Evolutionary conservation across 2,888 invertebrate species (phyloP), one percentile per base, ranked within the genome.

Genomic region (Tachina grossa): DNA sequence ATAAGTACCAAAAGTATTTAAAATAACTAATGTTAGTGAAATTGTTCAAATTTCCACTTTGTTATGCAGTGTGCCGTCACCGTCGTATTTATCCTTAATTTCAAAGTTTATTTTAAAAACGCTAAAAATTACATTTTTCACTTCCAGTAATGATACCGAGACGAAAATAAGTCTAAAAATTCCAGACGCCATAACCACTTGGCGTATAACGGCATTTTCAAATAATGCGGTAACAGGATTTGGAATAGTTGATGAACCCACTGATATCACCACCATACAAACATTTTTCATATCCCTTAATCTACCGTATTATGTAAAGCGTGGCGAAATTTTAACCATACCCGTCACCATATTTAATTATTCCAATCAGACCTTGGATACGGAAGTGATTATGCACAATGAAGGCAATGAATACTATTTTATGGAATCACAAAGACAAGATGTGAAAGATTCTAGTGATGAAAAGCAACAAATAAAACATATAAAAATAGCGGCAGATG

Each of bases 291-390:
- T 97, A 53, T 95, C 95, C 2, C 91, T 97, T 81, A 95, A 96
- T 89, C 92, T 97, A 72, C 97, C 97, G 0, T 95, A 95, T 89
- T 95, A 96, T 0, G 95, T 97, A 0, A 95, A 96, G 87, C 93
- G 96, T 53, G 96, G 96, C 49, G 99, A 99, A 93, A 95, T 96
- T n/a, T 94, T 98, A 55, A 96, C 97, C 0, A 94, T 98, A 69
- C 96, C 98, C 65, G 95, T 97, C 19, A 95, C 96, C 8, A 95
- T 98, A n/a, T 97, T 96, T 92, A 98, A 98, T 92, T 97, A 98
- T 89, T 94, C 97, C 92, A 94, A 95, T 43, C 95, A 95, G 75
- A 96, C 97, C 88, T 93, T 96, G 0, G 93, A 94, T 9, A 96
- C 96, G 0, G 96, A 97, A 89, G 95, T 98, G 1, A 96, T 96